Conservation (phyloP, 2,797 vertebrate genomes). For the Melanitta fusca region DNA sequence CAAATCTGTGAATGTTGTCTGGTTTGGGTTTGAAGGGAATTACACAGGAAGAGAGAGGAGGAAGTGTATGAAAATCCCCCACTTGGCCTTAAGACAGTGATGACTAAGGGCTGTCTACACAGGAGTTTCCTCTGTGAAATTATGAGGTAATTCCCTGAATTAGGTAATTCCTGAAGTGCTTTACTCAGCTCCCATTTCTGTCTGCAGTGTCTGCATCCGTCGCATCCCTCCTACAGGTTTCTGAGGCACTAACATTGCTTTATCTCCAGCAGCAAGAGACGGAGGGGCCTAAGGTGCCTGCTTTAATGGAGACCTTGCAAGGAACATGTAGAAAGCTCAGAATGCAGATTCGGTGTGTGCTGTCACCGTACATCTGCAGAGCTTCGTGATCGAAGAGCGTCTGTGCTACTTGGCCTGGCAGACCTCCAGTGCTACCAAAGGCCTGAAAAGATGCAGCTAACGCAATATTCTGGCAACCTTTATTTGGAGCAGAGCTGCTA, state of each 20-base stretch:
- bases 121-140: background rate
- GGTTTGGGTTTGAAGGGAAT: background rate
- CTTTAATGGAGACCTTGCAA: background rate
- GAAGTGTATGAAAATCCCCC: background rate
- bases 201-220: background rate
- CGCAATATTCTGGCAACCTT: background rate
- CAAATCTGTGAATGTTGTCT: background rate
- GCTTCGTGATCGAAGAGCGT: background rate
- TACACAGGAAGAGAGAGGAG: background rate
- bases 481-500: background rate
- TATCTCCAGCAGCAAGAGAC: background rate
- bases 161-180: constrained; percentile 1
- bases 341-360: background rate
- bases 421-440: background rate
- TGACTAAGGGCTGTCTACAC: constrained; percentile 10
- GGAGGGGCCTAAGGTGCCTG: background rate
- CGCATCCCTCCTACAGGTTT: background rate
- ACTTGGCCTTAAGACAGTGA: background rate
- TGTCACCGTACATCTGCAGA: background rate
- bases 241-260: background rate
- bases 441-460: background rate
- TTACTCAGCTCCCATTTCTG: background rate
- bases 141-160: background rate
- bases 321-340: background rate
- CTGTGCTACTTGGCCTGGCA: background rate